phyloP scores from a whole-genome alignment of 2,113 vertebrate genomes.

The Elephas maximus region DNA sequence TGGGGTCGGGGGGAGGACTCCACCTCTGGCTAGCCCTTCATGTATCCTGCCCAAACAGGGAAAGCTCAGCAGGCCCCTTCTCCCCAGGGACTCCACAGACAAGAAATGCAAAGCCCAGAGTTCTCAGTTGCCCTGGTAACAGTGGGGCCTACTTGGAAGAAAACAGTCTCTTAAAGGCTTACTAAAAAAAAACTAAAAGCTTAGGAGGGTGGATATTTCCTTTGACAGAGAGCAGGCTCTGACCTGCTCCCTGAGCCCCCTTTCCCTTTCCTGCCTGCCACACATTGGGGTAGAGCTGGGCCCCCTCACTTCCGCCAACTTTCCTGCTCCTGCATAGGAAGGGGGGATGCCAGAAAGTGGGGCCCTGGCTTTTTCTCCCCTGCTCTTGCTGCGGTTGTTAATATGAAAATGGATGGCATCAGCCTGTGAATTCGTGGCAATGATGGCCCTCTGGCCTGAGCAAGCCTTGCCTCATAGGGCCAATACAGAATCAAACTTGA shows the following conservation, averaged over 20 bases:
- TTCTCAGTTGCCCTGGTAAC: conserved; percentile 78
- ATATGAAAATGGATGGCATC: not conserved
- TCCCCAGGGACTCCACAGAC: conserved; percentile 60
- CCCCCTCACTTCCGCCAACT: not conserved
- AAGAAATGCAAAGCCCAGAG: conserved; percentile 75
- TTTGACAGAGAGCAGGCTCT: conserved; percentile 60
- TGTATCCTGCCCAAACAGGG: conserved; percentile 63
- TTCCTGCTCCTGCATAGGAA: not conserved
- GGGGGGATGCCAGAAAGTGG: not conserved
- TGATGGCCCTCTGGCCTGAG: not conserved
- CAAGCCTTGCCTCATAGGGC: not conserved
- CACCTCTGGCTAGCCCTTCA: conserved; percentile 50
- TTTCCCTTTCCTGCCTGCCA: conserved; percentile 50
- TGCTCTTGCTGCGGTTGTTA: conserved; percentile 26
- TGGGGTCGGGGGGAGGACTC: not conserved
- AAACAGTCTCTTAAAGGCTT: conserved; percentile 73
- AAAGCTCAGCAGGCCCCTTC: conserved; percentile 56
- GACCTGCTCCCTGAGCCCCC: not conserved
- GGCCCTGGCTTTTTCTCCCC: conserved; percentile 5
- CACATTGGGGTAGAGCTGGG: not conserved
- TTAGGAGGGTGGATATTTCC: conserved; percentile 72
- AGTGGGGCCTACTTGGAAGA: conserved; percentile 57
- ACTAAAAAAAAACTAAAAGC: no score
- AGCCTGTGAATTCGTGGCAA: not conserved
- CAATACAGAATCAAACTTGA: not conserved